Evolutionary conservation across 2,888 invertebrate species (phyloP), one percentile per base, ranked within the genome.

Genomic region (Lysandra bellargus): DNA sequence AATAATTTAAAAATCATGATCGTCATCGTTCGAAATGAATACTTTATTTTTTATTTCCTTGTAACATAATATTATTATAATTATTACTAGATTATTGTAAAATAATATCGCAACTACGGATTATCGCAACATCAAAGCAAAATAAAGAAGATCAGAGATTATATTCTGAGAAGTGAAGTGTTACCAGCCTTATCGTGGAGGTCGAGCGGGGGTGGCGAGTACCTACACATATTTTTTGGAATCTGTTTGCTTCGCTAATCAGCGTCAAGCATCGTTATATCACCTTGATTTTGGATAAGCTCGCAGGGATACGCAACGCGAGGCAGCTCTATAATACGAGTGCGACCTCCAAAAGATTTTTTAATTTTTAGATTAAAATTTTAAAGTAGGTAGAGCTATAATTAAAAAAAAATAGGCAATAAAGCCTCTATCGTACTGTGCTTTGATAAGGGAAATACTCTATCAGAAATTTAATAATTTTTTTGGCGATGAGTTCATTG

Each of bases 141-240:
- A 73, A 73, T 17, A 37, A 73, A 17, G 73, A 73, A 64, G 73
- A 73, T 73, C 40, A 40, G 3, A 73, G 73, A 73, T 73, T 7
- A 73, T n/a, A 73, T 73, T 73, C 73, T 73, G n/a, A 37, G 73
- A 73, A 73, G 40, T 72, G 17, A 37, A 30, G 33, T n/a, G 4
- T 72, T 72, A 72, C 37, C 40, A 17, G 73, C 40, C n/a, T 73
- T 40, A 40, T 40, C 73, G 30, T 3, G 1, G 0, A 72, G 40
- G 5, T 73, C 33, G 14, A 37, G 40, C 33, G 33, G 17, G 33
- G 73, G 6, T 73, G 33, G 33, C 14, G 40, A 14, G 2, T 72
- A 23, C 23, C 23, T 23, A 37, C 4, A 37, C 17, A 72, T 72
- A n/a, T n/a, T n/a, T 72, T 30, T 73, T 37, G 40, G 40, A 73